Evolutionary conservation across 2,113 vertebrate genomes (phyloP).

Genomic region (Rhea pennata): DNA sequence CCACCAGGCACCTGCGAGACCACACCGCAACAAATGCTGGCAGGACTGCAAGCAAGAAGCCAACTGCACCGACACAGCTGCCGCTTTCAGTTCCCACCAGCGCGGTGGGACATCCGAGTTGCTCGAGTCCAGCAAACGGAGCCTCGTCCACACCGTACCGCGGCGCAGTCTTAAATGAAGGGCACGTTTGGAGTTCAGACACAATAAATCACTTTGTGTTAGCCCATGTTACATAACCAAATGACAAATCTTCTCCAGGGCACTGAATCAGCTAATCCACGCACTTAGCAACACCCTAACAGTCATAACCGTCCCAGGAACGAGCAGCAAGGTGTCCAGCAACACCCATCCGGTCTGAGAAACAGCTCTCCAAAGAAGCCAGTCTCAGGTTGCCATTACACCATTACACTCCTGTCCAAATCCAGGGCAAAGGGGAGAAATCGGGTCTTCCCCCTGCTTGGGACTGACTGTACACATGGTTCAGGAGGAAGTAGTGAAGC

Average conservation of each 20-base stretch:
- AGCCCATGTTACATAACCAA: fast-evolving
- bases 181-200: neutral
- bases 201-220: neutral
- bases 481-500: too few relatives aligned
- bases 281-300: neutral
- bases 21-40: fast-evolving
- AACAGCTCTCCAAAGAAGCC: neutral
- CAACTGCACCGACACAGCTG: fast-evolving
- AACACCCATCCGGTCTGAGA: neutral
- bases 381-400: neutral
- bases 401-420: neutral
- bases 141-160: neutral
- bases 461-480: too few relatives aligned
- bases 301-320: neutral
- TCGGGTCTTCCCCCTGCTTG: too few relatives aligned
- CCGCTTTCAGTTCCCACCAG: fast-evolving
- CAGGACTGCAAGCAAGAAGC: neutral
- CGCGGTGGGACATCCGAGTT: neutral
- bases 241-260: neutral
- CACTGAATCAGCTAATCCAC: neutral
- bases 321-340: neutral
- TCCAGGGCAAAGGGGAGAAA: neutral
- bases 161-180: neutral
- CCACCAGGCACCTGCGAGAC: neutral
- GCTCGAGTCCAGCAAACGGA: neutral